These are phyloP conservation scores for Teleopsis dalmanni DNA, from an alignment of 1,140 invertebrate genomes.

Conservation along the genomic window DNA sequence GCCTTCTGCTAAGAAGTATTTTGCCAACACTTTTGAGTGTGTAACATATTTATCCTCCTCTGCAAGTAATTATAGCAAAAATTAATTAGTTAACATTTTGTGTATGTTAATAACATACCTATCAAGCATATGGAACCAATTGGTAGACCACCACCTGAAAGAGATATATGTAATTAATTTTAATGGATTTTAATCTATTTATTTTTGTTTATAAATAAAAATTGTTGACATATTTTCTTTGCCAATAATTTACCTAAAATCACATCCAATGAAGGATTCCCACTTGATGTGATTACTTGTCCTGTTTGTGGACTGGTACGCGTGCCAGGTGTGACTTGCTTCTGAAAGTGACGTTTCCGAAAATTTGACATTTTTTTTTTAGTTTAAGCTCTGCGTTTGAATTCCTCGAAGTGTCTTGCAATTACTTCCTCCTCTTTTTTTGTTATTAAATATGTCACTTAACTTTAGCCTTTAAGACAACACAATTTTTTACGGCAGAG, in stretches of 20 bases:
- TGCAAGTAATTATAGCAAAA: slow-evolving; percentile 35
- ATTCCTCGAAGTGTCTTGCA: too few species aligned
- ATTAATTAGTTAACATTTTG: not conserved
- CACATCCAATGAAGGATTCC: slow-evolving; percentile 62
- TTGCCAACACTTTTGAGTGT: slow-evolving; percentile 66
- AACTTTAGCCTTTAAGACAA: too few species aligned
- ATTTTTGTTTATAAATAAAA: not conserved
- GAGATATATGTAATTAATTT: not conserved
- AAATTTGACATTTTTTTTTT: slow-evolving; percentile 37
- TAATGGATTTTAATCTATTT: not conserved
- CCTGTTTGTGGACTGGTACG: slow-evolving; percentile 58
- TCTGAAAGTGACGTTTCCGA: slow-evolving; percentile 35
- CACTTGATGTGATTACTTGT: slow-evolving; percentile 60
- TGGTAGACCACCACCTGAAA: slow-evolving; percentile 53
- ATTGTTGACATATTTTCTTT: not conserved
- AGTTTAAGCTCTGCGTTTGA: too few species aligned
- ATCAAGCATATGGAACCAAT: slow-evolving; percentile 54
- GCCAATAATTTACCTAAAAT: slow-evolving; percentile 50
- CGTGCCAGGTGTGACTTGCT: slow-evolving; percentile 54
- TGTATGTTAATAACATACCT: slow-evolving; percentile 39
- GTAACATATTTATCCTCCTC: slow-evolving; percentile 72
- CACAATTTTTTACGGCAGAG: too few species aligned
- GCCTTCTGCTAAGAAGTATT: slow-evolving; percentile 79
- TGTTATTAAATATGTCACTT: too few species aligned
- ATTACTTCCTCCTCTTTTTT: too few species aligned